A percentile compares a stretch with the other conserved stretches of the same genome.
Conservation (phyloP, 30 jellyfish, hydroid and myxozoan species). For the Pseudorhiza aurosa region DNA sequence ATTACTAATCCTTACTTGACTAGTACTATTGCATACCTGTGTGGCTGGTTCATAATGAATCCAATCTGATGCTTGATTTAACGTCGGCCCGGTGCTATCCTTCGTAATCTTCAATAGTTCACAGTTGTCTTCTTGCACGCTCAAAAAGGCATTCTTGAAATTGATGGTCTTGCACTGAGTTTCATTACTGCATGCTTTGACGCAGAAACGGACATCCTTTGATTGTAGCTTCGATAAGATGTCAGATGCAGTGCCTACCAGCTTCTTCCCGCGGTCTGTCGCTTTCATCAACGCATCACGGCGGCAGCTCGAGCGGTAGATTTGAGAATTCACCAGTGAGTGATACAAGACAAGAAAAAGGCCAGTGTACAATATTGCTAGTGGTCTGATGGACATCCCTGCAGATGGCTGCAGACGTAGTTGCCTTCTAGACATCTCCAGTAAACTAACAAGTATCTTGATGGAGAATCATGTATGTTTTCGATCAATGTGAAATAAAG, state of each 20-base stretch:
- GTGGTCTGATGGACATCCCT: neutral
- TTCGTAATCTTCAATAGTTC: slow-evolving; percentile 26
- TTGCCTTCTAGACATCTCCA: neutral
- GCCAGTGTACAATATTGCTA: neutral
- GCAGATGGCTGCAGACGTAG: neutral
- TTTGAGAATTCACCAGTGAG: neutral
- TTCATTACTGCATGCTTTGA: slow-evolving; percentile 1
- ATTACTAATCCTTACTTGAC: too few species aligned
- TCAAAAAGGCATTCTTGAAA: slow-evolving; percentile 5
- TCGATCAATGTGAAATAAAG: too few species aligned
- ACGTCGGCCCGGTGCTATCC: neutral
- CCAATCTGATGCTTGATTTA: slow-evolving; percentile 26
- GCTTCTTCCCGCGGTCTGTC: neutral
- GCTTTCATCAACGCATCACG: slow-evolving; percentile 14
- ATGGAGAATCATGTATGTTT: too few species aligned
- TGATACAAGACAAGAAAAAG: neutral
- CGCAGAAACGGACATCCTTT: slow-evolving; percentile 9
- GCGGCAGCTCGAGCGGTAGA: slow-evolving; percentile 35
- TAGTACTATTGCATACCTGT: too few species aligned
- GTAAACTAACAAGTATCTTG: neutral
- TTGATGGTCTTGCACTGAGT: slow-evolving; percentile 16
- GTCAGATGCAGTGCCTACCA: neutral
- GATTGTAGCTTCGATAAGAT: neutral
- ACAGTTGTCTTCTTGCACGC: slow-evolving; percentile 21
- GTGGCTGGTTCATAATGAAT: slow-evolving; percentile 40